phyloP scores from a whole-genome alignment of 1,140 invertebrate species.

The Zeugodacus cucurbitae region DNA sequence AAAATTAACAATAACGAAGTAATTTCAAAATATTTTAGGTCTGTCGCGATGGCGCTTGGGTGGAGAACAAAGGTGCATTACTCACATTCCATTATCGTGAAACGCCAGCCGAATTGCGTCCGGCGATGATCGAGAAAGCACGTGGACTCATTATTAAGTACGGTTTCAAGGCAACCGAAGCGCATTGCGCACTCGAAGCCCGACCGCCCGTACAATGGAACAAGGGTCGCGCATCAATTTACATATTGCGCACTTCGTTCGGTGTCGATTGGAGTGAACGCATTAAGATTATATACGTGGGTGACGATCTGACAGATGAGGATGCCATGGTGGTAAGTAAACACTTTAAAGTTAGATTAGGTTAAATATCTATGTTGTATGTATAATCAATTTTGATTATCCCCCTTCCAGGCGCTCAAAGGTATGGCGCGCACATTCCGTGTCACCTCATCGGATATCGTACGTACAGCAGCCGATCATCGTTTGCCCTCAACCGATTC shows the following conservation, averaged over 20 bases:
- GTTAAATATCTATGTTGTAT: too few relatives aligned
- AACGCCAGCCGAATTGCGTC: slow-evolving; percentile 75
- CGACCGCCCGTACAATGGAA: slow-evolving; percentile 91
- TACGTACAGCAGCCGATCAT: slow-evolving; percentile 86
- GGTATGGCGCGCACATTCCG: slow-evolving; percentile 92
- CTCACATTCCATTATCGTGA: slow-evolving; percentile 91
- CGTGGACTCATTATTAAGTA: slow-evolving; percentile 77
- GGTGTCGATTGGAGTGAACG: slow-evolving; percentile 92
- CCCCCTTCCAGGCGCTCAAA: slow-evolving; percentile 76
- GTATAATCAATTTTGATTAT: neutral
- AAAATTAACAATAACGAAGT: too few relatives aligned
- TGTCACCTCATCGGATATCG: slow-evolving; percentile 84
- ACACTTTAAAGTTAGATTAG: too few relatives aligned
- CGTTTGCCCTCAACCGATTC: slow-evolving; percentile 88
- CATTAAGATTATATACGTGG: slow-evolving; percentile 89
- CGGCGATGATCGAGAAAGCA: slow-evolving; percentile 75
- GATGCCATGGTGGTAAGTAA: slow-evolving; percentile 86
- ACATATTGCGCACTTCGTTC: slow-evolving; percentile 88
- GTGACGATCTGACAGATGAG: slow-evolving; percentile 91
- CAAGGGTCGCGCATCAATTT: slow-evolving; percentile 88
- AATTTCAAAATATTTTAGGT: slow-evolving; percentile 67
- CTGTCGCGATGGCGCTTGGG: slow-evolving; percentile 89
- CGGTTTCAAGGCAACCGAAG: slow-evolving; percentile 80
- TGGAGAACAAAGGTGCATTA: slow-evolving; percentile 89
- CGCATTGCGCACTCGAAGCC: slow-evolving; percentile 87